A percentile compares a stretch with the other conserved stretches of the same genome.
Evolutionary conservation across 2,797 vertebrate species (phyloP).

Genomic region (Fistularia tabacaria): DNA sequence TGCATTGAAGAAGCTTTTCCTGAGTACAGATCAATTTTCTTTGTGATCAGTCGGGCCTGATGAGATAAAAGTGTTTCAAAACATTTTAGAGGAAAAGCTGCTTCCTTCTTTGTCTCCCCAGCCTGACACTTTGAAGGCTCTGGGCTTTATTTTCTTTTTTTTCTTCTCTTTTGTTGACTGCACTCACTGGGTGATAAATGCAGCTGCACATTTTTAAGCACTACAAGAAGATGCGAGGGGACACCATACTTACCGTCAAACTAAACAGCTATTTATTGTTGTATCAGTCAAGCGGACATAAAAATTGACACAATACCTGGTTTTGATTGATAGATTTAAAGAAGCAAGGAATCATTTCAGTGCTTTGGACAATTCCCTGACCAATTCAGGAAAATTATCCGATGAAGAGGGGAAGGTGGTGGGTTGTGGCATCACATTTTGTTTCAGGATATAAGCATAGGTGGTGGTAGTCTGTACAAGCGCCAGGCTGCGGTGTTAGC

Average conservation of each 20-base stretch:
- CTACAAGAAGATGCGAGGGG: constrained; percentile 19
- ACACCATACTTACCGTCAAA: constrained; percentile 26
- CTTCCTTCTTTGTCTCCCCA: constrained; percentile 44
- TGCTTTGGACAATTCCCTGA: constrained; percentile 9
- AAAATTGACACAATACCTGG: background rate
- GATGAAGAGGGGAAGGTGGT: constrained; percentile 15
- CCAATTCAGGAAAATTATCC: constrained; percentile 33
- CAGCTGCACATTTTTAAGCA: too few relatives aligned
- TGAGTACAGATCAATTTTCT: constrained; percentile 63
- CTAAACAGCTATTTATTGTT: background rate
- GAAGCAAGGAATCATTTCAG: too few relatives aligned
- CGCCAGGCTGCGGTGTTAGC: constrained; percentile 54
- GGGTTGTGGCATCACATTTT: constrained; percentile 29
- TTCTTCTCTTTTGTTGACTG: constrained; percentile 38
- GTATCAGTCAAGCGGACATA: constrained; percentile 6
- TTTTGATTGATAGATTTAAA: too few relatives aligned
- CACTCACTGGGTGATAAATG: background rate
- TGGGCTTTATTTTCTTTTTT: constrained; percentile 24
- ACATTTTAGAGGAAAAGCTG: constrained; percentile 55
- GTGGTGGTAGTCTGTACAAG: constrained; percentile 39
- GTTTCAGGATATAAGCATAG: constrained; percentile 51
- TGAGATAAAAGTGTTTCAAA: constrained; percentile 66
- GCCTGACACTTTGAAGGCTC: constrained; percentile 46
- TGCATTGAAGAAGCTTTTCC: constrained; percentile 44
- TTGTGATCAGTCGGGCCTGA: constrained; percentile 66